A percentile compares a stretch with the other conserved stretches of the same genome.
phyloP scores from a whole-genome alignment of 1,140 invertebrate genomes.

The Pantala flavescens region DNA sequence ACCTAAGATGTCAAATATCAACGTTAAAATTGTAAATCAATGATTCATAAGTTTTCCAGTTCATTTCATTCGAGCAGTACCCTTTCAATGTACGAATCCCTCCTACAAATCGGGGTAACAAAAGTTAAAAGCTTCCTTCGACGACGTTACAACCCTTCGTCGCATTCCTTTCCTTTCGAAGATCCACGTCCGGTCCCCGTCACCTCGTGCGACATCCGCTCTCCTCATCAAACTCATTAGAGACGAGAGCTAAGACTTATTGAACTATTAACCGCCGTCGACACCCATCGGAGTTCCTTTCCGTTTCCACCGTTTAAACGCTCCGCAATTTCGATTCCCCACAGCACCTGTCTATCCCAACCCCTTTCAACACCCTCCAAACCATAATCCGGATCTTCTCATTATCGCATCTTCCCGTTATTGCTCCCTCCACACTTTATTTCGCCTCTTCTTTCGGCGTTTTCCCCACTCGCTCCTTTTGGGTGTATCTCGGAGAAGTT shows the following conservation, averaged over 20 bases:
- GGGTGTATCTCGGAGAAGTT: neutral
- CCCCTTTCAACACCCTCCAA: no score
- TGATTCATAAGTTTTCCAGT: no score
- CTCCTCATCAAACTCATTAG: slow-evolving; percentile 5
- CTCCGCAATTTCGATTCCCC: no score
- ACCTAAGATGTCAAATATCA: no score
- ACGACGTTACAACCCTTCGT: neutral
- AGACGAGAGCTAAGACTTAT: neutral
- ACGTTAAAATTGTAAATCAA: no score
- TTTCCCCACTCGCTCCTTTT: neutral
- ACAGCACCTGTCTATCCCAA: no score
- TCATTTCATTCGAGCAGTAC: no score
- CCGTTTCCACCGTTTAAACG: neutral
- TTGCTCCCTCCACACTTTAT: neutral
- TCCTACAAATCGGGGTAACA: no score
- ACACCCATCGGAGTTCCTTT: neutral
- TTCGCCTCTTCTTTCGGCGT: neutral
- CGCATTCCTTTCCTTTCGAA: slow-evolving; percentile 1
- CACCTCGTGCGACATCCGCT: neutral
- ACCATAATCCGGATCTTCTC: no score
- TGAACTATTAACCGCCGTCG: slow-evolving; percentile 3
- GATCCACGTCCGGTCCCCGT: neutral
- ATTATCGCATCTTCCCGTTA: neutral
- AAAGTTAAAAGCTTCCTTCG: neutral
- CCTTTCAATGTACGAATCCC: no score